These are phyloP conservation scores for Cryptophagus acutangulus DNA, from an alignment of 2,888 invertebrate species.

Conservation along the genomic window DNA sequence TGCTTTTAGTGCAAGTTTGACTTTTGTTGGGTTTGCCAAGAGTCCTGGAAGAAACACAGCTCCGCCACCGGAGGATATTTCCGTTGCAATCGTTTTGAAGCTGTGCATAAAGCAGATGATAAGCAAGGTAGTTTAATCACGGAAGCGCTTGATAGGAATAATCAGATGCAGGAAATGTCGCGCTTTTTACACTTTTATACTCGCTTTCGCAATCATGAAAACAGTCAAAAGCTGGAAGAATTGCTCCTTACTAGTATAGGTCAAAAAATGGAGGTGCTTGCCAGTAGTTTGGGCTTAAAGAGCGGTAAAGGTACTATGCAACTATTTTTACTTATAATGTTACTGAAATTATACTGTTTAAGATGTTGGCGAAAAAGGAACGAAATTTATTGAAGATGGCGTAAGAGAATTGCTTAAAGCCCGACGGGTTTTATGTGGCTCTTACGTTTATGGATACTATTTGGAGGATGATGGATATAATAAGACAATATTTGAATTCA, in stretches of 20 bases:
- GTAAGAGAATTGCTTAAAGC: conserved; percentile 60
- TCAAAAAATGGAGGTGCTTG: conserved; percentile 59
- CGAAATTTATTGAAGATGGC: conserved; percentile 60
- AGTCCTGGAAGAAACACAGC: conserved; percentile 66
- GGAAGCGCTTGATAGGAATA: conserved; percentile 56
- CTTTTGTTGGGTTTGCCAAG: conserved; percentile 69
- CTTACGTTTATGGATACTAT: conserved; percentile 66
- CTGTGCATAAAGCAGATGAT: conserved; percentile 59
- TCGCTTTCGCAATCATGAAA: conserved; percentile 61
- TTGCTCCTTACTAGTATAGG: conserved; percentile 55
- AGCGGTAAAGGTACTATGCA: conserved; percentile 42
- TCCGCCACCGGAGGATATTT: conserved; percentile 67
- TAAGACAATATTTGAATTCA: conserved; percentile 63
- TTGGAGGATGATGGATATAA: conserved; percentile 61
- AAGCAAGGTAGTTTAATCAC: conserved; percentile 54
- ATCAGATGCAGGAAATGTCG: conserved; percentile 58
- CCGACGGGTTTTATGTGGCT: conserved; percentile 59
- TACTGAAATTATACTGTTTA: conserved; percentile 13
- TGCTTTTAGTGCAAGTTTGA: conserved; percentile 60
- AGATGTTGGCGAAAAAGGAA: conserved; percentile 47
- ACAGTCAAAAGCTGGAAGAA: conserved; percentile 60
- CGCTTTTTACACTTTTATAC: conserved; percentile 64
- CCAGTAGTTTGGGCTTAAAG: conserved; percentile 49
- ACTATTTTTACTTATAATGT: conserved; percentile 9
- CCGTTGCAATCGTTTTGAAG: conserved; percentile 57